Evolutionary conservation across 2,888 invertebrate species (phyloP), one percentile per base, ranked within the genome.

Genomic region (Melanostoma scalare): DNA sequence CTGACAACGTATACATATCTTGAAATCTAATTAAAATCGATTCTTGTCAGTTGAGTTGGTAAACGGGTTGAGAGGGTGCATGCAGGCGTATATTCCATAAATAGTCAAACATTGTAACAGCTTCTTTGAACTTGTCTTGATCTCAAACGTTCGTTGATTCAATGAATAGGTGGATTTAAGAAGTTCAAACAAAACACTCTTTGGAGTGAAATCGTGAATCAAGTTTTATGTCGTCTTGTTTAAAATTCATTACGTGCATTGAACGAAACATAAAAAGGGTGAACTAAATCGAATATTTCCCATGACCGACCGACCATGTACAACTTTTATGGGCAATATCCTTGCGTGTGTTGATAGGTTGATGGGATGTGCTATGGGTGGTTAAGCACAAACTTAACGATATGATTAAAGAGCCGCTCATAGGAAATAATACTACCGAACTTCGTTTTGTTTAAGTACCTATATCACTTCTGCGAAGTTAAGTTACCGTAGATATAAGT

Each of bases 21-120:
- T 56, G 65, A 71, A 74, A 74, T 74, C 73, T 71, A 84, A 84
- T 84, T 79, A 84, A 79, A 75, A 79, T 84, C 78, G 65, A 84
- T 84, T 84, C 71, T 69, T 77, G 84, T 84, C 84, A 75, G 68
- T 46, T 56, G 58, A 35, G 60, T 76, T 60, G 48, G 63, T 36
- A 63, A 50, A 63, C 63, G 63, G 63, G 63, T 63, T 50, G 63
- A 35, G 46, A 35, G 4, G 9, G 42, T 20, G 3, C n/a, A 60
- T 42, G 42, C 40, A 58, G 35, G 60, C 20, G 20, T 20, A 60
- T 44, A 60, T n/a, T 36, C 58, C 35, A 44, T 53, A 50, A 35
- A 42, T 63, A 58, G 61, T 61, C 68, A 76, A 56, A 74, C 67
- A 72, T 30, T 78, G 77, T 82, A 82, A 74, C 81, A 72, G 36